A percentile compares a stretch with the other conserved stretches of the same genome.
These are phyloP conservation scores for Narcine bancroftii DNA, from an alignment of 2,113 vertebrate species.

Conservation along the genomic window DNA sequence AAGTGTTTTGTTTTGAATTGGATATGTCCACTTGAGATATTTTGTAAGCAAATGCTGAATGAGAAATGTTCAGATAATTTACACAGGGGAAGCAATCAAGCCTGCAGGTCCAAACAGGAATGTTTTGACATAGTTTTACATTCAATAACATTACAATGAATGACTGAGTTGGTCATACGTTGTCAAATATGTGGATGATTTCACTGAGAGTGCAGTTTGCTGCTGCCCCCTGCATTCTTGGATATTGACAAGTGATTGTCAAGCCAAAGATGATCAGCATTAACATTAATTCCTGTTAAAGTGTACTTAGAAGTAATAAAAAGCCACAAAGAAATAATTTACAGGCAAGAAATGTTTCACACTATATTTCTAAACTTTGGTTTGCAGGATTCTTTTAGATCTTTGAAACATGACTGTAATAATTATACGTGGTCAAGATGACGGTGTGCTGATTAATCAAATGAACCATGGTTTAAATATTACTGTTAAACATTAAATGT, in stretches of 20 bases:
- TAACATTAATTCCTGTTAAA: background rate
- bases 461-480: background rate
- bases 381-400: background rate
- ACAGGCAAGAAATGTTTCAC: background rate
- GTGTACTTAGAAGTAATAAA: background rate
- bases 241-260: too few species aligned
- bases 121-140: background rate
- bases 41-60: background rate
- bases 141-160: background rate
- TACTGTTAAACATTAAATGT: background rate
- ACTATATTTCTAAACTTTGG: background rate
- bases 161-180: conserved; percentile 1
- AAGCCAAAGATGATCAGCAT: too few species aligned
- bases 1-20: conserved; percentile 30
- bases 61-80: background rate
- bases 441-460: background rate
- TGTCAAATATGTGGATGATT: background rate
- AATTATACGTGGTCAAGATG: background rate
- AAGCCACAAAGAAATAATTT: background rate
- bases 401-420: background rate
- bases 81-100: background rate
- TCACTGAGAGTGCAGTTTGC: background rate
- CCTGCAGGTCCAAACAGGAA: background rate
- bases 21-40: conserved; percentile 13
- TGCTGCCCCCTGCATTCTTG: background rate